Evolutionary conservation across 2,113 vertebrate species (phyloP).

Genomic region (Equus przewalskii): DNA sequence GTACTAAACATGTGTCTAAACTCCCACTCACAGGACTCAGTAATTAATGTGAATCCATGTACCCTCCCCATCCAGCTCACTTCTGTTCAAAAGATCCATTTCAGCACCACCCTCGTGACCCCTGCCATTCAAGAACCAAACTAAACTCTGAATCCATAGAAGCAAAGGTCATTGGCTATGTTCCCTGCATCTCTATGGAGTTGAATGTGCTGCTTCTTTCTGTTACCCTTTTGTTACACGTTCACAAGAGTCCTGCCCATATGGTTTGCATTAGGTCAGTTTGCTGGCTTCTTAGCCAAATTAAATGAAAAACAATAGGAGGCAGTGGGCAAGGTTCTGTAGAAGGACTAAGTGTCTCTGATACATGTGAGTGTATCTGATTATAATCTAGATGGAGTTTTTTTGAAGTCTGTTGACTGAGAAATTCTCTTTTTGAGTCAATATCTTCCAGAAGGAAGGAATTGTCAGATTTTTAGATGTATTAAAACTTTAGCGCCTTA

Average conservation of each 20-base stretch:
- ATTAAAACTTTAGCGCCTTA: background rate
- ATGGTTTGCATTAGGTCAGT: conserved; percentile 2
- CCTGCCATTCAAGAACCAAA: background rate
- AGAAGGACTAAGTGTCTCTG: background rate
- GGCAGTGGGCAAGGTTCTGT: background rate
- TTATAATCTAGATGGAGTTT: background rate
- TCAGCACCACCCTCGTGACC: fast-evolving
- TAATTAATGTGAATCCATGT: background rate
- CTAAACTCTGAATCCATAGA: background rate
- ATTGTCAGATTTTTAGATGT: background rate
- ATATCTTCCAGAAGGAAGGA: background rate
- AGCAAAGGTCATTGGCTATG: background rate
- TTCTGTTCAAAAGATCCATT: background rate
- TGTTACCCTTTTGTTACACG: background rate
- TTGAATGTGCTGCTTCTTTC: background rate
- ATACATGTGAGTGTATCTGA: background rate
- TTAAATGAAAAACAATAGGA: conserved; percentile 13
- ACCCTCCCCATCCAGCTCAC: background rate
- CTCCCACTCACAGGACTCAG: background rate
- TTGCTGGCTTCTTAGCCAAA: conserved; percentile 6
- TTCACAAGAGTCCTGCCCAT: background rate
- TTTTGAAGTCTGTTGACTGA: background rate
- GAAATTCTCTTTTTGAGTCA: conserved; percentile 23
- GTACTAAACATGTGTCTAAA: background rate
- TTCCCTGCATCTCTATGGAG: background rate